A percentile compares a stretch with the other conserved stretches of the same genome.
Conservation (phyloP, 2,888 invertebrate species). For the Eristalis pertinax region DNA sequence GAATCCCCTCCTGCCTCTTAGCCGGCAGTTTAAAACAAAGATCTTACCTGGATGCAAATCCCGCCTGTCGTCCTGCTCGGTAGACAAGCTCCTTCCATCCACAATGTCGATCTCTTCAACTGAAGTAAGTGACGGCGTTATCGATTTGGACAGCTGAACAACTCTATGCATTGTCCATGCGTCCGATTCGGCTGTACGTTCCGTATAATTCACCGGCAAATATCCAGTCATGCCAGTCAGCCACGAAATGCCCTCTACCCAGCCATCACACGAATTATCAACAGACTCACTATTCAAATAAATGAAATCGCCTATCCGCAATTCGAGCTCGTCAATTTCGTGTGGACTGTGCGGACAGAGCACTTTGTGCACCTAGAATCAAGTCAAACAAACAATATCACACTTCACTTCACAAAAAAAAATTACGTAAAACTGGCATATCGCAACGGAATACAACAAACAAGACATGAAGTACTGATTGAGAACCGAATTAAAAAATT, state of each 20-base stretch:
- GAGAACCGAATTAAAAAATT: neutral
- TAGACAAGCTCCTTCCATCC: slow-evolving; percentile 79
- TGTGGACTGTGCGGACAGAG: slow-evolving; percentile 89
- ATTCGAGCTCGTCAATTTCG: slow-evolving; percentile 91
- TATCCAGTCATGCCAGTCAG: slow-evolving; percentile 86
- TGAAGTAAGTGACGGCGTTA: slow-evolving; percentile 80
- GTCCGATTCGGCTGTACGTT: slow-evolving; percentile 92
- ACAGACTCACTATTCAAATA: slow-evolving; percentile 90
- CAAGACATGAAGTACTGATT: neutral
- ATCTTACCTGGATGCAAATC: slow-evolving; percentile 76
- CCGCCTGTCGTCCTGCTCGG: slow-evolving; percentile 77
- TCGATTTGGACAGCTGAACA: slow-evolving; percentile 83
- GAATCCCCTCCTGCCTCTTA: neutral
- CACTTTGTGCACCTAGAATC: slow-evolving; percentile 87
- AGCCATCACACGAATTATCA: slow-evolving; percentile 89
- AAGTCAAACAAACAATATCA: neutral
- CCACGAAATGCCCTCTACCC: slow-evolving; percentile 88
- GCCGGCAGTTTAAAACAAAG: neutral
- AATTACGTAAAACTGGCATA: neutral
- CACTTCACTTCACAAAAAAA: neutral
- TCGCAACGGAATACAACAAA: neutral
- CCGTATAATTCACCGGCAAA: slow-evolving; percentile 91
- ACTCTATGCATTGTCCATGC: slow-evolving; percentile 94
- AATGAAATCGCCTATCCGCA: slow-evolving; percentile 92
- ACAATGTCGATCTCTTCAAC: slow-evolving; percentile 79